Conservation (phyloP, 2,113 vertebrate genomes). For the Tachysurus vachellii region DNA sequence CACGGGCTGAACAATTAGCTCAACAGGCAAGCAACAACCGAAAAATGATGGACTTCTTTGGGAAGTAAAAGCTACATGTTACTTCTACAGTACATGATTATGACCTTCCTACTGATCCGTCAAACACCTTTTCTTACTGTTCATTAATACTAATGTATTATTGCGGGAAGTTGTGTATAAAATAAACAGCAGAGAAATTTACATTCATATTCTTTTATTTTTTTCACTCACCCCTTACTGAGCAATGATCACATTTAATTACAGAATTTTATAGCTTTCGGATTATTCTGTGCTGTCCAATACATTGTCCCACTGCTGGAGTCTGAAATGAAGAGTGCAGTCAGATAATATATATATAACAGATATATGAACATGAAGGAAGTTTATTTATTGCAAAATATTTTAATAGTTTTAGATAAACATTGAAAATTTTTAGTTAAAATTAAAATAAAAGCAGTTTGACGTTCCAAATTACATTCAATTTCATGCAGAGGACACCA, state of each 20-base stretch:
- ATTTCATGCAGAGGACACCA: not conserved
- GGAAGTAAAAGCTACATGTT: conserved; percentile 72
- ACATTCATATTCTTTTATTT: not conserved
- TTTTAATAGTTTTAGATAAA: not conserved
- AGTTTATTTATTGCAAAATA: not conserved
- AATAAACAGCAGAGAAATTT: not conserved
- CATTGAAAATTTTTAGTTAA: not conserved
- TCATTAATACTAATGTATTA: not conserved
- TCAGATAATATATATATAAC: no score
- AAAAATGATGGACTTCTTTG: conserved; percentile 86
- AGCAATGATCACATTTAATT: not conserved
- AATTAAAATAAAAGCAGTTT: not conserved
- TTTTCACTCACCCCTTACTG: not conserved
- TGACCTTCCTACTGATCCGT: not conserved
- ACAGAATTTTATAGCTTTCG: not conserved
- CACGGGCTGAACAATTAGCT: conserved; percentile 82
- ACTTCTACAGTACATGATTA: not conserved
- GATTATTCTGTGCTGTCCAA: not conserved
- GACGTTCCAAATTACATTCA: not conserved
- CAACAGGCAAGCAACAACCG: conserved; percentile 89
- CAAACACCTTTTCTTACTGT: not conserved
- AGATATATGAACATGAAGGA: not conserved
- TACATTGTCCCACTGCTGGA: not conserved
- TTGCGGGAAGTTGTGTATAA: not conserved
- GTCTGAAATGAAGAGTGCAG: not conserved